Conservation (phyloP, 2,113 vertebrate species). For the Entelurus aequoreus region DNA sequence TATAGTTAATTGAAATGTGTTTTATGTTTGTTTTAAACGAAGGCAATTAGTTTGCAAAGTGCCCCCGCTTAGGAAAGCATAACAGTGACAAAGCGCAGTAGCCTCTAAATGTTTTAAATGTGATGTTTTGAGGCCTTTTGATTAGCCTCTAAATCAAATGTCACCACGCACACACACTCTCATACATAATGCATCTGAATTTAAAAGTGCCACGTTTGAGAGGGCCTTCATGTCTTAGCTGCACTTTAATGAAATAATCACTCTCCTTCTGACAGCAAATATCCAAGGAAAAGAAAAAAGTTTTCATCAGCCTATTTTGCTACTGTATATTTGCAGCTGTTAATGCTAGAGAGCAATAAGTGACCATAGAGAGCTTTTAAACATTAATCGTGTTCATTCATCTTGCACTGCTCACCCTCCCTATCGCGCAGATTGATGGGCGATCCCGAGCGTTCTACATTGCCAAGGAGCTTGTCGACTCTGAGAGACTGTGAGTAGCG, state of each 20-base stretch:
- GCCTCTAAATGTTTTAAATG: conserved; percentile 39
- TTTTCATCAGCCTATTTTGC: conserved; percentile 16
- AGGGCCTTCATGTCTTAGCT: conserved; percentile 48
- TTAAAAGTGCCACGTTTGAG: conserved; percentile 55
- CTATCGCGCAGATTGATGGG: conserved; percentile 80
- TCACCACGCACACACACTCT: conserved; percentile 44
- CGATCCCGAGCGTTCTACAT: conserved; percentile 84
- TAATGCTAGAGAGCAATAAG: conserved; percentile 39
- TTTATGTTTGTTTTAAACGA: conserved; percentile 25
- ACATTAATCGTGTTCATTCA: conserved; percentile 53
- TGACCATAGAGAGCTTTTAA: conserved; percentile 47
- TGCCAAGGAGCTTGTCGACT: conserved; percentile 85
- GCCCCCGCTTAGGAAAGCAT: conserved; percentile 22
- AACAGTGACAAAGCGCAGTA: conserved; percentile 30
- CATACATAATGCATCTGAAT: conserved; percentile 71
- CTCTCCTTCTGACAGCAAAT: conserved; percentile 68
- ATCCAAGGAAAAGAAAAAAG: conserved; percentile 31
- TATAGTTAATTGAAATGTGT: conserved; percentile 27
- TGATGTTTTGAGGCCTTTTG: conserved; percentile 55
- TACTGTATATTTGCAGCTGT: conserved; percentile 15
- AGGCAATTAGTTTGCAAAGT: conserved; percentile 48
- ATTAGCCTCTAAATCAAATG: conserved; percentile 71
- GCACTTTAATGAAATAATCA: conserved; percentile 69
- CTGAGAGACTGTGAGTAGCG: conserved; percentile 87
- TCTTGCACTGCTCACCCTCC: conserved; percentile 44